Conservation (phyloP, 2,888 invertebrate species). For the Hydraecia micacea region DNA sequence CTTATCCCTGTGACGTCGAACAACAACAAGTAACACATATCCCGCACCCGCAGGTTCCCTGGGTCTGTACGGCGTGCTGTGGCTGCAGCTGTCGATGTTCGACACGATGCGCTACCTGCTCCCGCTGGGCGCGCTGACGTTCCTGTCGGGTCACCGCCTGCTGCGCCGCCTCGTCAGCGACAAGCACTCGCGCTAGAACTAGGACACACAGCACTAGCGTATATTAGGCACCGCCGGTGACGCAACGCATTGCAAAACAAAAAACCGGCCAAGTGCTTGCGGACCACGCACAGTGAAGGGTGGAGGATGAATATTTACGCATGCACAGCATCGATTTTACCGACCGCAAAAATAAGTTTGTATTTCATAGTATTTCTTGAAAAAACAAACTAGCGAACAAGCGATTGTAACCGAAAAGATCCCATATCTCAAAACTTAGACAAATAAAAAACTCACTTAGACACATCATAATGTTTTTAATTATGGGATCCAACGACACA, state of each 20-base stretch:
- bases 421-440: no score
- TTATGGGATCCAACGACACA: not conserved
- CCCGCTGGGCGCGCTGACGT: slow-evolving; percentile 96
- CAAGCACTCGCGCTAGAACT: slow-evolving; percentile 67
- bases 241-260: not conserved
- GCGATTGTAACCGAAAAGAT: not conserved
- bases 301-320: not conserved
- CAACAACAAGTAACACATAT: not conserved
- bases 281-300: no score
- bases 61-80: slow-evolving; percentile 96
- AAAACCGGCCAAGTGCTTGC: not conserved
- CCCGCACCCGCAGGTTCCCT: slow-evolving; percentile 92
- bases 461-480: not conserved
- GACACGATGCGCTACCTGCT: slow-evolving; percentile 97
- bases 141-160: slow-evolving; percentile 97
- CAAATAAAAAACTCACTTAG: not conserved
- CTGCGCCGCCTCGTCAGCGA: slow-evolving; percentile 93
- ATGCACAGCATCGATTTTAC: not conserved
- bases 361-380: not conserved
- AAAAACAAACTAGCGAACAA: not conserved
- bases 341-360: not conserved
- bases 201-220: slow-evolving; percentile 7
- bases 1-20: not conserved
- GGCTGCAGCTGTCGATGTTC: slow-evolving; percentile 99
- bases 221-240: not conserved